Conservation (phyloP, 2,797 vertebrate species). For the Molossus molossus region DNA sequence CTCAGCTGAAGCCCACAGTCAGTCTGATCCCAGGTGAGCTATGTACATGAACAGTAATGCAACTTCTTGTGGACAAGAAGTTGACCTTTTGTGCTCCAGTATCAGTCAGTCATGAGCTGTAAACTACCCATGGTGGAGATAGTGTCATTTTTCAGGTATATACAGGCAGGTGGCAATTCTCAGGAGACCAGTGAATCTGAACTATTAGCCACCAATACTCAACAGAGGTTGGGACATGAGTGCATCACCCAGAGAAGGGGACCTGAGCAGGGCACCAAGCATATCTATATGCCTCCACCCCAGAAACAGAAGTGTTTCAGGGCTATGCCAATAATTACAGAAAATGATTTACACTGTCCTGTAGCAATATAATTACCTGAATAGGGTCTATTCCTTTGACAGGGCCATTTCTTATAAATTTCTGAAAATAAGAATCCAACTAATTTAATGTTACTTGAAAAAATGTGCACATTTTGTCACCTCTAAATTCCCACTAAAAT, state of each 20-base stretch:
- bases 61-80: neutral
- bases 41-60: neutral
- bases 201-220: neutral
- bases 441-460: conserved; percentile 34
- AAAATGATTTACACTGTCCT: neutral
- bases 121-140: neutral
- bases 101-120: neutral
- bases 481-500: conserved; percentile 22
- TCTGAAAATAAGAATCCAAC: neutral
- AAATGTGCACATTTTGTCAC: neutral
- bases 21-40: neutral
- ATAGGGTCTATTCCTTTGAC: neutral
- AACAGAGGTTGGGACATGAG: neutral
- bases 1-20: neutral
- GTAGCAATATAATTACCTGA: neutral
- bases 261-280: neutral
- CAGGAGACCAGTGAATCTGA: neutral
- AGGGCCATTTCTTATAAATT: neutral
- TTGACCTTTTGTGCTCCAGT: neutral
- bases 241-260: too few relatives aligned
- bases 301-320: neutral
- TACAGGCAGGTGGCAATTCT: neutral
- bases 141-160: neutral
- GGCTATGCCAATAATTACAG: neutral
- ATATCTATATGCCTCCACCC: neutral